Conservation (phyloP, 2,113 vertebrate genomes). For the Chaetorhynchus papuensis region DNA sequence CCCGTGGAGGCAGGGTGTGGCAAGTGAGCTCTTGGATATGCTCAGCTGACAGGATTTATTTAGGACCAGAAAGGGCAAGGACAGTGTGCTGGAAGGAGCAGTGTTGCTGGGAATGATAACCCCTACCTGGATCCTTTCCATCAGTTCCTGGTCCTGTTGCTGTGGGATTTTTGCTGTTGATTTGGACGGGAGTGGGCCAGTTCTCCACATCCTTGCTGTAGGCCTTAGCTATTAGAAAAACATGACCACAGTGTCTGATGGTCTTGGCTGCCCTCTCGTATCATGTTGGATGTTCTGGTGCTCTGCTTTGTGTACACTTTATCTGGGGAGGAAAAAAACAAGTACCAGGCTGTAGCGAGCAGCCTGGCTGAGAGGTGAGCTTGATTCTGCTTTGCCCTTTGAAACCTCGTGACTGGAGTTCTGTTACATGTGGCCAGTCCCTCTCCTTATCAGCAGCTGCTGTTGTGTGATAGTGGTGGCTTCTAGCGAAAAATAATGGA, state of each 20-base stretch:
- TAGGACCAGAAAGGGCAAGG: neutral
- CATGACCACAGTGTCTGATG: rapidly evolving
- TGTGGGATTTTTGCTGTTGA: neutral
- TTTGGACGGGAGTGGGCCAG: rapidly evolving
- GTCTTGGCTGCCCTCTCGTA: neutral
- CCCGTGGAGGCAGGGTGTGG: neutral
- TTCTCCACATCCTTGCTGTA: neutral
- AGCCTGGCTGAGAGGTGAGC: neutral
- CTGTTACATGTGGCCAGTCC: neutral
- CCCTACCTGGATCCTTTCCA: neutral
- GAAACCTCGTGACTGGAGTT: neutral
- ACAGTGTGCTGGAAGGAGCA: neutral
- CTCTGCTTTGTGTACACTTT: neutral
- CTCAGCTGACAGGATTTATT: neutral
- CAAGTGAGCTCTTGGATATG: neutral
- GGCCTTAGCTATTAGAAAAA: neutral
- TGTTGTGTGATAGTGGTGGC: neutral
- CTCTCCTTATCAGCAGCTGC: conserved; percentile 14
- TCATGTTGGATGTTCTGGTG: neutral
- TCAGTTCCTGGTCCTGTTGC: neutral
- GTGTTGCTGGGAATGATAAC: neutral
- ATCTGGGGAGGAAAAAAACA: neutral
- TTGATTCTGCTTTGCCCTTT: neutral
- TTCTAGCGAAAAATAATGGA: neutral
- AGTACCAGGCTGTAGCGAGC: rapidly evolving